These are phyloP conservation scores for Nematopogon swammerdamellus DNA, from an alignment of 2,888 invertebrate genomes.

Conservation along the genomic window DNA sequence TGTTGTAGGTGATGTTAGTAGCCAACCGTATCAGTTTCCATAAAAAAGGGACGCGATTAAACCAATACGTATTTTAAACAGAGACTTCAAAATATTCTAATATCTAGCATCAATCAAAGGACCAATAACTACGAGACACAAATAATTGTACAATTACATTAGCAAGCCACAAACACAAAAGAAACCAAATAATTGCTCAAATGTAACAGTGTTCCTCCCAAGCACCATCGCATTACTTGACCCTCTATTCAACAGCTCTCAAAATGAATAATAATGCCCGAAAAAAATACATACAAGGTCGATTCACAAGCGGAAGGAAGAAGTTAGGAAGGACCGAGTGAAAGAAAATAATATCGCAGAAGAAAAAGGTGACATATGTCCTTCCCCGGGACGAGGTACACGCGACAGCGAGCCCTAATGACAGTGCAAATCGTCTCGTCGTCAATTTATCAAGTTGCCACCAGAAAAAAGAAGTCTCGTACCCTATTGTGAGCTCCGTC, in stretches of 20 bases:
- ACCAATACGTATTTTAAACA: too few species aligned
- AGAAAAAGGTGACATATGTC: background rate
- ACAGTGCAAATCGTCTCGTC: background rate
- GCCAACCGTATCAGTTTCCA: too few species aligned
- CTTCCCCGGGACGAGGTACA: background rate
- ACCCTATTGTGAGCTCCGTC: background rate
- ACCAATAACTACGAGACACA: too few species aligned
- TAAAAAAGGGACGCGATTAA: too few species aligned
- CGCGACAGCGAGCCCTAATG: background rate
- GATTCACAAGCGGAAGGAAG: background rate
- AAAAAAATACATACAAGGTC: background rate
- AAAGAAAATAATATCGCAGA: background rate
- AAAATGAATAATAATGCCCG: background rate
- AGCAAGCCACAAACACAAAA: too few species aligned
- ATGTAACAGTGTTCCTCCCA: too few species aligned
- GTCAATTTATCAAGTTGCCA: background rate
- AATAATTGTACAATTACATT: too few species aligned
- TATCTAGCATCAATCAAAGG: too few species aligned
- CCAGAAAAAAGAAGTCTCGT: background rate
- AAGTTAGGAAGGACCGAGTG: background rate
- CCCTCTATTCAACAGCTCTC: background rate
- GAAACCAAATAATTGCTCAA: too few species aligned
- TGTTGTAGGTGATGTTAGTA: too few species aligned
- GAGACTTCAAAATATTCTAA: too few species aligned
- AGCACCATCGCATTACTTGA: background rate